Percentiles rank a stretch among this genome's conserved stretches.
Evolutionary conservation across 1,140 invertebrate genomes (phyloP).

Genomic region (Cyclina sinensis): DNA sequence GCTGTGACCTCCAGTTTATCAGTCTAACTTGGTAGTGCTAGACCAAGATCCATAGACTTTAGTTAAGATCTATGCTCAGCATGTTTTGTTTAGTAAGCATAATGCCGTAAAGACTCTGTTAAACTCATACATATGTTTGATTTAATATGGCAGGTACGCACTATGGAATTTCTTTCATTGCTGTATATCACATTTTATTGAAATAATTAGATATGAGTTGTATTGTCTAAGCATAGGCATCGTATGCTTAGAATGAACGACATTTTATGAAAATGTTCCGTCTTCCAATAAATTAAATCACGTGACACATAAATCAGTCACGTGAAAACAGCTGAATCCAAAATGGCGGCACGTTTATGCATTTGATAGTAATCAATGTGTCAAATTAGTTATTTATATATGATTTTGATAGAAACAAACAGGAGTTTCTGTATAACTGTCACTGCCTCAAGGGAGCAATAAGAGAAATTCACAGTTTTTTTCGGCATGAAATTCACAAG

Average conservation of each 20-base stretch:
- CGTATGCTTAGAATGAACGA: not conserved
- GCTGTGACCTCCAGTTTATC: no score
- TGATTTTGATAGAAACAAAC: conserved; percentile 60
- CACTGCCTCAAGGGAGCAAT: not conserved
- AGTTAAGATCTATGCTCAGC: no score
- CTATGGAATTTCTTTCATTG: conserved; percentile 27
- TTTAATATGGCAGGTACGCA: conserved; percentile 2
- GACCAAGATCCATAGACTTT: no score
- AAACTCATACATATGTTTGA: no score
- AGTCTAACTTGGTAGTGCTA: no score
- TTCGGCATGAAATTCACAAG: not conserved
- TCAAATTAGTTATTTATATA: conserved; percentile 62
- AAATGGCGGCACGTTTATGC: conserved; percentile 68
- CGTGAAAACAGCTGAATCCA: conserved; percentile 65
- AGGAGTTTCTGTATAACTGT: conserved; percentile 24
- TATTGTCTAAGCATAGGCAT: not conserved
- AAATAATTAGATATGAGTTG: conserved; percentile 45
- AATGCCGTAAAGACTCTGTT: not conserved
- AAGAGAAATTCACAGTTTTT: not conserved
- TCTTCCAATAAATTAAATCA: conserved; percentile 57
- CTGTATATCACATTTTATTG: conserved; percentile 32
- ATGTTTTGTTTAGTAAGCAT: no score
- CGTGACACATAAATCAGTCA: conserved; percentile 67
- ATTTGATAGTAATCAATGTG: conserved; percentile 59
- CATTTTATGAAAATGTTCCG: conserved; percentile 38